Percentiles rank a stretch among this genome's conserved stretches.
phyloP scores from a whole-genome alignment of 2,797 vertebrate genomes.

The Sibirionetta formosa region DNA sequence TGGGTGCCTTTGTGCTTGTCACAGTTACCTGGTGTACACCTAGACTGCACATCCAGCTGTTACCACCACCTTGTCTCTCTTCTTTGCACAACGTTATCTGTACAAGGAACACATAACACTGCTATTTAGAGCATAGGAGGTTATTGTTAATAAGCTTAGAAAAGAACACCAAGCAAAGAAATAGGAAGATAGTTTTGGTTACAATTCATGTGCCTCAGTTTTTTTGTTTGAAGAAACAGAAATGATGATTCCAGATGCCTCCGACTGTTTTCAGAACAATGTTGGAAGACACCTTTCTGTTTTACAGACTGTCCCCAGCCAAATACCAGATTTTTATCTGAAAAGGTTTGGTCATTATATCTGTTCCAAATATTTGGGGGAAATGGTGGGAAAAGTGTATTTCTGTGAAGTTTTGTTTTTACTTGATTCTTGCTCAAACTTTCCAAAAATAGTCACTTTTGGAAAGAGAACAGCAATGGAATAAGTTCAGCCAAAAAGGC shows the following conservation, averaged over 20 bases:
- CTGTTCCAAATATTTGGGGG: neutral
- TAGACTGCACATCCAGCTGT: neutral
- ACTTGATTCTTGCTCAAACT: slow-evolving; percentile 38
- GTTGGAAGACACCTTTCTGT: neutral
- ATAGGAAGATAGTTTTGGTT: neutral
- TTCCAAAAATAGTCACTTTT: slow-evolving; percentile 64
- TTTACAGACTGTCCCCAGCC: neutral
- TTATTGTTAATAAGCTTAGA: neutral
- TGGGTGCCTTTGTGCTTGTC: accelerated
- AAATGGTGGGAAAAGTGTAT: slow-evolving; percentile 39
- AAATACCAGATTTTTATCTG: neutral
- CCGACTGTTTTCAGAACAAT: neutral
- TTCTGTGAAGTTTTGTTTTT: slow-evolving; percentile 23
- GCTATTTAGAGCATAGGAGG: neutral
- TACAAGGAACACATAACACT: neutral
- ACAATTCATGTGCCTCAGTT: neutral
- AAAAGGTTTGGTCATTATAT: neutral
- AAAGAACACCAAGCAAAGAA: neutral
- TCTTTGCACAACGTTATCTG: neutral
- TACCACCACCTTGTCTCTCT: neutral
- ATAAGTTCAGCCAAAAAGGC: slow-evolving; percentile 68
- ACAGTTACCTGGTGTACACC: neutral
- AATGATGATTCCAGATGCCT: neutral
- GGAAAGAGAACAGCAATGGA: slow-evolving; percentile 43
- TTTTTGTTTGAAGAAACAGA: neutral